Conservation (phyloP, 2,113 vertebrate genomes). For the Myrmecobius fasciatus region DNA sequence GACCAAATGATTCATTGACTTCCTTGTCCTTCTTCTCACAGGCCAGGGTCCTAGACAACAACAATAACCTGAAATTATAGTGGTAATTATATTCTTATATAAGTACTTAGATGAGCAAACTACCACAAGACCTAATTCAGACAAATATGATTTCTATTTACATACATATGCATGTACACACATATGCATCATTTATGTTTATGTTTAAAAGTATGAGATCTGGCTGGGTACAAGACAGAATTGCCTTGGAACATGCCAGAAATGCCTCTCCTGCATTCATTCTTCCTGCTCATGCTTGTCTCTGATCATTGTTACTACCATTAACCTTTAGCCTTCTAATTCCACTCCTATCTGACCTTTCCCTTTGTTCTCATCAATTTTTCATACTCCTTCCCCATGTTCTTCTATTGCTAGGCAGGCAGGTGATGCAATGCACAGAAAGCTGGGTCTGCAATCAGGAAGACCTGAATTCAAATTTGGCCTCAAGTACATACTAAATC, state of each 20-base stretch:
- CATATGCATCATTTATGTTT: background rate
- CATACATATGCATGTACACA: background rate
- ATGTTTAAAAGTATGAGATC: background rate
- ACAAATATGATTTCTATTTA: background rate
- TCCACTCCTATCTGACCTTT: background rate
- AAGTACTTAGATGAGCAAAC: background rate
- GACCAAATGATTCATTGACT: background rate
- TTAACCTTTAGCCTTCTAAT: background rate
- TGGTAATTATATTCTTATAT: background rate
- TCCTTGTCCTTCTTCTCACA: background rate
- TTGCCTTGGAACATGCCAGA: background rate
- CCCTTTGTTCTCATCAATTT: background rate
- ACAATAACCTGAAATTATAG: background rate
- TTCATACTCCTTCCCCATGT: background rate
- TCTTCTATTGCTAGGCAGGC: background rate
- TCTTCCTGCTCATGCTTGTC: background rate
- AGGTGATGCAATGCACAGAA: background rate
- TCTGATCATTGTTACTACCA: background rate
- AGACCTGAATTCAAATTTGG: background rate
- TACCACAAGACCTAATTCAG: background rate
- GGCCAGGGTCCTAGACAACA: background rate
- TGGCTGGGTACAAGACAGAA: background rate
- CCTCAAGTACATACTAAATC: background rate
- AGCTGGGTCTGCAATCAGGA: background rate
- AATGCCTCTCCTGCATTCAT: background rate